Percentiles rank a stretch among this genome's conserved stretches.
phyloP scores from a whole-genome alignment of 2,113 vertebrate genomes.

The Zosterops lateralis region DNA sequence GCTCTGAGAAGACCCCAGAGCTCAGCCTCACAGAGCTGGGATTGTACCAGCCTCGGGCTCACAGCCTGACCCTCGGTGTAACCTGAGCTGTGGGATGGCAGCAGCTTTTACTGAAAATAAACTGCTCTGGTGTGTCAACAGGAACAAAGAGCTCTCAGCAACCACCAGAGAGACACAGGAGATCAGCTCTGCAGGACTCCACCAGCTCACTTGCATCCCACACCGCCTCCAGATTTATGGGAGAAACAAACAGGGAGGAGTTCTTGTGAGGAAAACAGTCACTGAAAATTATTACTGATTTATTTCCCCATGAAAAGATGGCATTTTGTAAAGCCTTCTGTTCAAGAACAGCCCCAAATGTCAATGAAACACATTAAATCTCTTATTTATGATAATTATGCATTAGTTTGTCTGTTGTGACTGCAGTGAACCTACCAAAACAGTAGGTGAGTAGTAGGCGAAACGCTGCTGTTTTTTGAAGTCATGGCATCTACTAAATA shows the following conservation, averaged over 20 bases:
- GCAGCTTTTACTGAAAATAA: background rate
- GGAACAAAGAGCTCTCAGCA: background rate
- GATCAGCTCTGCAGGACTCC: background rate
- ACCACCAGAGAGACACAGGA: background rate
- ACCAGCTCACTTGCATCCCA: fast-evolving
- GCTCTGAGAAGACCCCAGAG: background rate
- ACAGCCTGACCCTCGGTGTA: fast-evolving
- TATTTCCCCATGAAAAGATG: background rate
- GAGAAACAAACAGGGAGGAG: background rate
- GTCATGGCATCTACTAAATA: background rate
- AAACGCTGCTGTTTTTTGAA: background rate
- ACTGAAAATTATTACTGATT: background rate
- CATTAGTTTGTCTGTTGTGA: background rate
- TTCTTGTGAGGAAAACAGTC: background rate
- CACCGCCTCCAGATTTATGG: background rate
- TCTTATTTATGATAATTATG: background rate
- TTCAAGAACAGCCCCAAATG: background rate
- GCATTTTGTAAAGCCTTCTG: background rate
- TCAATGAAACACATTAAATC: background rate
- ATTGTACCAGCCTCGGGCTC: background rate
- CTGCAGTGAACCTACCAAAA: background rate
- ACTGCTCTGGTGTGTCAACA: background rate
- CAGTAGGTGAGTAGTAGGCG: background rate
- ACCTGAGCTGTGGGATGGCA: background rate
- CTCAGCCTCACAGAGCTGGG: background rate